Evolutionary conservation across 2,113 vertebrate species (phyloP).

Genomic region (Calyptomena viridis): DNA sequence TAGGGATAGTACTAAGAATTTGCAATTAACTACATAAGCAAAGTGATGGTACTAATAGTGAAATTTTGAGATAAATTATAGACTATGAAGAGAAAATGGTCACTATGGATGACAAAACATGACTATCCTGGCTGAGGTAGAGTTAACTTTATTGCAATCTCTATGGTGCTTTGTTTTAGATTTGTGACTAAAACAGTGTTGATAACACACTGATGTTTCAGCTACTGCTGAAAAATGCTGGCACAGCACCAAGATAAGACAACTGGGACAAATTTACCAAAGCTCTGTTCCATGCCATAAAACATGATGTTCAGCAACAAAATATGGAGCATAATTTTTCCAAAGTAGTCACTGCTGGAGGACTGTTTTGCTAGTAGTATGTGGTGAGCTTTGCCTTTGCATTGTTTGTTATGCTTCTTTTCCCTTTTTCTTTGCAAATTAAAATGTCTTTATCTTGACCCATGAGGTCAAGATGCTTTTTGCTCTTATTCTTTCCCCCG

Average conservation of each 20-base stretch:
- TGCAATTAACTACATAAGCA: not conserved
- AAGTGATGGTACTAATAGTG: not conserved
- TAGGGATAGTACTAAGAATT: not conserved
- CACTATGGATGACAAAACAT: rapidly evolving
- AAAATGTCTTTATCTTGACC: not conserved
- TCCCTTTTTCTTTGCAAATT: rapidly evolving
- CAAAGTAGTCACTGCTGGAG: not conserved
- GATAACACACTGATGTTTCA: not conserved
- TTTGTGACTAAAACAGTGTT: not conserved
- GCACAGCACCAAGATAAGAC: not conserved
- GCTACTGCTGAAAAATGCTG: not conserved
- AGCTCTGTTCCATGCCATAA: not conserved
- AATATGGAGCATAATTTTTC: not conserved
- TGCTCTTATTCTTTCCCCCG: not conserved
- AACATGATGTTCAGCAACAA: not conserved
- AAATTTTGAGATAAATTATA: not conserved
- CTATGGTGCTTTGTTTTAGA: not conserved
- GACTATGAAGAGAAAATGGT: not conserved
- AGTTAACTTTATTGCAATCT: not conserved
- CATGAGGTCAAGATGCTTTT: not conserved
- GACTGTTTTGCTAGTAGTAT: not conserved
- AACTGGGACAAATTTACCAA: not conserved
- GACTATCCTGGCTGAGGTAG: not conserved
- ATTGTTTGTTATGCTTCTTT: not conserved
- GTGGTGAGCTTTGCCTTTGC: rapidly evolving